These are phyloP conservation scores for Syritta pipiens DNA, from an alignment of 2,888 invertebrate species.

Conservation along the genomic window DNA sequence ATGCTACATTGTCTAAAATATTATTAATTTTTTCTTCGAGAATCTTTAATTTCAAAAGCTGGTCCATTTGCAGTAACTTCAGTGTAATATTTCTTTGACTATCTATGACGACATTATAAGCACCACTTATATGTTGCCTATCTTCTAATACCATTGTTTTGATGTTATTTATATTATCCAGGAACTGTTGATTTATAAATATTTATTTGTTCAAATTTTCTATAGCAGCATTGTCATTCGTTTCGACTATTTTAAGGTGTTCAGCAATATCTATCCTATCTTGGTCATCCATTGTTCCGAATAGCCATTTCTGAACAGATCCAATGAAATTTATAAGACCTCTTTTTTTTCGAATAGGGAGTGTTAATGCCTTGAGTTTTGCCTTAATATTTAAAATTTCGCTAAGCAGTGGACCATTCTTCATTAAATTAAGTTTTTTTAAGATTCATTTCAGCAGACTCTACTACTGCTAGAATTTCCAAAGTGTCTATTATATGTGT, in stretches of 20 bases:
- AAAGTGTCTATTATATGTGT: background rate
- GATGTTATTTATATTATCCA: constrained; percentile 8
- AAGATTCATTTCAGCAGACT: background rate
- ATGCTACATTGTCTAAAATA: constrained; percentile 15
- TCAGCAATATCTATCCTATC: constrained; percentile 1
- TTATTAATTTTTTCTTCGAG: constrained; percentile 22
- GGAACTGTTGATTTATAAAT: constrained; percentile 2
- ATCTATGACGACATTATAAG: background rate
- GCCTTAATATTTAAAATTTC: constrained; percentile 7
- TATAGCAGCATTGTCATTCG: background rate
- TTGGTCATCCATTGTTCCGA: constrained; percentile 4
- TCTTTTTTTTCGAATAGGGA: background rate
- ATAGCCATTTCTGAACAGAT: background rate
- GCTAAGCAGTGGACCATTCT: background rate
- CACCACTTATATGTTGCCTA: constrained; percentile 11
- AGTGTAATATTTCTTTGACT: background rate
- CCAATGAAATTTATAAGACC: background rate
- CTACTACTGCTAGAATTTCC: background rate
- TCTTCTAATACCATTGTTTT: constrained; percentile 10
- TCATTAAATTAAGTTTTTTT: background rate
- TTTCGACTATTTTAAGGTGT: constrained; percentile 2
- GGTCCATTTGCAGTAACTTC: constrained; percentile 10
- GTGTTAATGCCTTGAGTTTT: constrained; percentile 1
- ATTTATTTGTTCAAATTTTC: constrained; percentile 14
- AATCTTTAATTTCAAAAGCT: constrained; percentile 7